Evolutionary conservation across 37 sponge, comb jelly and placozoan species (phyloP).

Genomic region (Lycopodina hypogea): DNA sequence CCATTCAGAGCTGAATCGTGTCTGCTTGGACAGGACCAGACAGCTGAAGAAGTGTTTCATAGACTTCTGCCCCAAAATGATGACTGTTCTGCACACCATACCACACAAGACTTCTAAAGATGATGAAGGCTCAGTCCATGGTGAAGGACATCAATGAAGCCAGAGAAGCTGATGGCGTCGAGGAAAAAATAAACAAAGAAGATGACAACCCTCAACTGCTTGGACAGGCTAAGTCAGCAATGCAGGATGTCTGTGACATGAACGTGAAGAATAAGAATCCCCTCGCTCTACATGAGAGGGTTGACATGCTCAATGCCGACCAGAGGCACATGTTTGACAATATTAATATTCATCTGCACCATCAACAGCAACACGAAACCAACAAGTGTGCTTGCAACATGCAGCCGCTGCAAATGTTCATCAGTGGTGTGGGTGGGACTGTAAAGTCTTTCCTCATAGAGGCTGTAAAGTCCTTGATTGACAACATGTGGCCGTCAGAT

Average conservation of each 20-base stretch:
- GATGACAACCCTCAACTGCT: no score
- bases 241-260: slow-evolving; percentile 28
- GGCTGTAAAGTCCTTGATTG: no score
- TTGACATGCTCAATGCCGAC: slow-evolving; percentile 53
- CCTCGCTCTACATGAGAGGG: background rate
- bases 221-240: slow-evolving; percentile 50
- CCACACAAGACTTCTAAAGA: no score
- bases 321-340: slow-evolving; percentile 43
- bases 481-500: no score
- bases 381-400: no score
- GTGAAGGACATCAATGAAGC: no score
- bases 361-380: slow-evolving; percentile 8
- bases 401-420: no score
- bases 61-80: background rate
- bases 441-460: no score
- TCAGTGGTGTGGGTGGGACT: no score
- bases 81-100: no score
- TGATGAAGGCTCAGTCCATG: no score
- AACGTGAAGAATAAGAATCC: background rate
- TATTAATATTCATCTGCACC: slow-evolving; percentile 1
- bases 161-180: background rate
- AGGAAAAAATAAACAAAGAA: no score
- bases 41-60: slow-evolving; percentile 46
- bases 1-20: background rate
- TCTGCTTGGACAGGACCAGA: slow-evolving; percentile 34